phyloP scores from a whole-genome alignment of 2,797 vertebrate species.

The Mus spretus region DNA sequence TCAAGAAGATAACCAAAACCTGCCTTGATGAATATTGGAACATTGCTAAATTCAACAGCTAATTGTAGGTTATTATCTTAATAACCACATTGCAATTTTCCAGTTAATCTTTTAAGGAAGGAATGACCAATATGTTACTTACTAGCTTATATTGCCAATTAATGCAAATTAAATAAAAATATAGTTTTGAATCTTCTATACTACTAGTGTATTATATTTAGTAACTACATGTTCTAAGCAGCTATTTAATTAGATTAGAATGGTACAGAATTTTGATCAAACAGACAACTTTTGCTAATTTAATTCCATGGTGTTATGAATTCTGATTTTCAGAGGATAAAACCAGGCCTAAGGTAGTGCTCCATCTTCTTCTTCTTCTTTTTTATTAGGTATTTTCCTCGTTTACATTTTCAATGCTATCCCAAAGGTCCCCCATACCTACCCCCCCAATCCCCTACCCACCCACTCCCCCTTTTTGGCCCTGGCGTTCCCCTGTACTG shows the following conservation, averaged over 20 bases:
- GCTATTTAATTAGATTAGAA: background rate
- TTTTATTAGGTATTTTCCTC: too few species aligned
- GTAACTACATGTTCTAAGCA: background rate
- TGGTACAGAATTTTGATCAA: background rate
- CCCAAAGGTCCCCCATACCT: too few species aligned
- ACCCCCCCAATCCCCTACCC: too few species aligned
- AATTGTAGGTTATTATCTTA: background rate
- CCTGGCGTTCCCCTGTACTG: too few species aligned
- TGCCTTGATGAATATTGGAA: background rate
- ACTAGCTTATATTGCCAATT: background rate
- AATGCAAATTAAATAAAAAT: constrained; percentile 25
- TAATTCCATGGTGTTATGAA: background rate
- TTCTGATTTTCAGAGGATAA: background rate
- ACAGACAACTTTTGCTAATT: background rate
- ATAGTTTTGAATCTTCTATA: background rate
- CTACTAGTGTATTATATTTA: background rate
- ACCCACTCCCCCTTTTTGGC: too few species aligned
- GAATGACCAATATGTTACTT: background rate
- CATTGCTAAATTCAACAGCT: background rate
- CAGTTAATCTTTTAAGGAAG: background rate
- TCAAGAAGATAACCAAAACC: background rate
- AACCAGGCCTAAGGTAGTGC: background rate
- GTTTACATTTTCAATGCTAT: too few species aligned
- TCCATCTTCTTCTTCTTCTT: too few species aligned
- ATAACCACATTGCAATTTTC: background rate